phyloP scores from a whole-genome alignment of 1,140 invertebrate genomes.

The Drosophila ficusphila region DNA sequence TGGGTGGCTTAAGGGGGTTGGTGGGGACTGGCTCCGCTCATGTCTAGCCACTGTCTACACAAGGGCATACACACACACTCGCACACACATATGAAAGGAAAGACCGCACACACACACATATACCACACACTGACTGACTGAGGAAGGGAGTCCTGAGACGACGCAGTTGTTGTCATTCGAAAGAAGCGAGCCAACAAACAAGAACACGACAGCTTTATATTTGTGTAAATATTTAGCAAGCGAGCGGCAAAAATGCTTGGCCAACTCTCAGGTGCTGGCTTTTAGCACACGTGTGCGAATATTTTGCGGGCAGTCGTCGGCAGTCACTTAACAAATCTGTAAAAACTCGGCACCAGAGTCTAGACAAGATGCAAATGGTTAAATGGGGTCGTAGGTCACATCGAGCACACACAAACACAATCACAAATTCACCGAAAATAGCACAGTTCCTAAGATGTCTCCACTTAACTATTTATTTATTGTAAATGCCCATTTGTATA shows the following conservation, averaged over 20 bases:
- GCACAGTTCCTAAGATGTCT: not conserved
- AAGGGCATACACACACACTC: constrained; percentile 27
- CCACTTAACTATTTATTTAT: not conserved
- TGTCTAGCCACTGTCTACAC: constrained; percentile 68
- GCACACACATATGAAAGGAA: constrained; percentile 6
- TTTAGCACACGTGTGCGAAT: constrained; percentile 58
- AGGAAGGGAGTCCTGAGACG: constrained; percentile 19
- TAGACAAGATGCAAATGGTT: constrained; percentile 19
- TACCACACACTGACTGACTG: not conserved
- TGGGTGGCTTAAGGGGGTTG: not conserved
- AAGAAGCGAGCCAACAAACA: constrained; percentile 15
- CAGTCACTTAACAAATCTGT: not conserved
- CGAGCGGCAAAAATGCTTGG: constrained; percentile 30
- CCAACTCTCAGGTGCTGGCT: constrained; percentile 10
- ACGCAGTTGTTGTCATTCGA: constrained; percentile 23
- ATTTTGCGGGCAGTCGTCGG: constrained; percentile 22
- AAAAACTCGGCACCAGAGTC: not conserved
- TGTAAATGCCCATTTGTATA: not conserved
- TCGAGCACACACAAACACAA: not conserved
- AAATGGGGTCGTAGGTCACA: constrained; percentile 42
- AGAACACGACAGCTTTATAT: constrained; percentile 51
- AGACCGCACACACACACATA: not conserved
- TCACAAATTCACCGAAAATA: not conserved
- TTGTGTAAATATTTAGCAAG: constrained; percentile 69
- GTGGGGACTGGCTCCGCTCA: constrained; percentile 14